Base-by-base conservation (phyloP, 1,140 invertebrate species). In the Dendroctonus valens region DNA sequence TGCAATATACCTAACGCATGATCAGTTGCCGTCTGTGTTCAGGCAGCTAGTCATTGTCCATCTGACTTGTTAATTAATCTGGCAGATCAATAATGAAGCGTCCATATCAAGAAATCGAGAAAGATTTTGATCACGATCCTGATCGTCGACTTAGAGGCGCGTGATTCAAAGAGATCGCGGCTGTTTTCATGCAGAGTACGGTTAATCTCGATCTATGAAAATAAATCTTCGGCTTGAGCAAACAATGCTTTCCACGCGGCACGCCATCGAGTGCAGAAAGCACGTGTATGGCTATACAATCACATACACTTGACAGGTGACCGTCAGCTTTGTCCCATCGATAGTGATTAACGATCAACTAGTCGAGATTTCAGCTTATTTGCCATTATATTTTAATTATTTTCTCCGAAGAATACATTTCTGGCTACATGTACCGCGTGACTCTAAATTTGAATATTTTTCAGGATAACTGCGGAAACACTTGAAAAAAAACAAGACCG, bases 301-400 rank as follows among this genome's bases (percentile, higher is more conserved):
- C 53, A 68, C 66, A 68, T 41, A 62, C 59, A 61, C 41, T 48
- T 68, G 66, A 68, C 66, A 68, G 59, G 41, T 57, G 66, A 68
- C 59, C 63, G 59, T 68, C 66, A 63, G 59, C 52, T 67, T 42
- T 52, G 15, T 26, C 26, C 26, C 26, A 26, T 26, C 26, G 26
- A 26, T 26, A 26, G 26, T 26, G 26, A 26, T 26, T 26, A 26
- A 26, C 26, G 26, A 26, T 26, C 26, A 26, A 26, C 26, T 26
- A 26, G 26, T 26, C 26, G 3, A 26, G 26, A 26, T 26, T 26
- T 26, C 3, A 26, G 26, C 26, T 26, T 3, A 26, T 26, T 26
- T 26, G 26, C 26, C 26, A 26, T 39, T 26, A 26, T 26, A 26
- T 26, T 26, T 26, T 26, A 26, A 26, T 26, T 26, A 26, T 26